Evolutionary conservation across 2,888 invertebrate species (phyloP), one percentile per base, ranked within the genome.

Genomic region (Harpagoxenus sublaevis): DNA sequence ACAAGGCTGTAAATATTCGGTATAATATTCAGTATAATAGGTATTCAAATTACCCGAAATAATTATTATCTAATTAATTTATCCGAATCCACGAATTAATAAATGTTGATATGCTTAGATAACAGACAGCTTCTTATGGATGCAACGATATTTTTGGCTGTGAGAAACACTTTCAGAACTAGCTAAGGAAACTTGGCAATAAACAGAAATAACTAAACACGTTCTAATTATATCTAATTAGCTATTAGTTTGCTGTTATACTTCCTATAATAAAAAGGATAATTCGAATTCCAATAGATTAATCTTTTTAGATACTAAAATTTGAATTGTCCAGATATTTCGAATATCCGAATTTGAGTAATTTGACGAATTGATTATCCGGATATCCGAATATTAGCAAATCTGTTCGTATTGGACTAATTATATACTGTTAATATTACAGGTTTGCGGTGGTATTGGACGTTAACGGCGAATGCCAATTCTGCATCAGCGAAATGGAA

Each of bases 401-500:
- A 35, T 63, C 6, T 23, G 12, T 42, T 45, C 15, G 1, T 28
- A 45, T 28, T 45, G 28, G 3, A 18, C 2, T 28, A 45, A 45
- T 66, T 66, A 15, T 39, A 39, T 6, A 28, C 6, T 6, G 8
- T 57, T 83, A 62, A n/a, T 55, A 3, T 82, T 85, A 53, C 5
- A 97, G 97, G 42, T 98, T 98, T 94, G 97, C 97, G 0, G 97
- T 97, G 9, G 95, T 99, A 10, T 95, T 99, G 84, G 97, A 98
- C 93, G 94, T 95, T 0, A 94, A 93, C 8, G 99, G 99, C 0
- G 98, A 98, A 91, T 98, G 98, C 92, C 95, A 96, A 77, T 96
- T 98, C 75, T 97, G 98, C 0, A 95, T 99, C 75, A 98, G 98
- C 0, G 98, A 99, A 94, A 98, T 98, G 98, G 96, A 96, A 63